phyloP scores from a whole-genome alignment of 2,797 vertebrate genomes.

The Pseudochirops corinnae region DNA sequence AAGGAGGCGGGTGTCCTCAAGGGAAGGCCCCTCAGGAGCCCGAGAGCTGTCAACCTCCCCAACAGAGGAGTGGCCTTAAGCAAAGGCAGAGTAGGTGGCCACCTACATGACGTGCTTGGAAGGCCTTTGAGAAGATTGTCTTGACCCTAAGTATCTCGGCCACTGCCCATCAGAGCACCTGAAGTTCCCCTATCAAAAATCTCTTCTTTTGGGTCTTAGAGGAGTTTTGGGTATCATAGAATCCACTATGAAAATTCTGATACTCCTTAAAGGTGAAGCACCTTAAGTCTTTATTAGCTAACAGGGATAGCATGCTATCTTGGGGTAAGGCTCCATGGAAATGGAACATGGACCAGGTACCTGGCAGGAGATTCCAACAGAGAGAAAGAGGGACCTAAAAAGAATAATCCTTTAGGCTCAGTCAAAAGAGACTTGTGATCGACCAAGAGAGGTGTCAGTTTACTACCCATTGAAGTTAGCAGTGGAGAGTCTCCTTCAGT shows the following conservation, averaged over 20 bases:
- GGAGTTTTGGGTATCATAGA: background rate
- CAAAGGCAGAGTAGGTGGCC: conserved; percentile 24
- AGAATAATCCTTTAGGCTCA: background rate
- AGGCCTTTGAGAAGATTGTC: conserved; percentile 14
- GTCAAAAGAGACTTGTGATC: background rate
- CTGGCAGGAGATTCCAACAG: background rate
- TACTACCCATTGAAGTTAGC: background rate
- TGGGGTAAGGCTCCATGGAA: background rate
- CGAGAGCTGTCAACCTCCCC: background rate
- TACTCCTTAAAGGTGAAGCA: conserved; percentile 20
- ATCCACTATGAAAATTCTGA: background rate
- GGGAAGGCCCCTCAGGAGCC: conserved; percentile 14
- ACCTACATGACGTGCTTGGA: conserved; percentile 36
- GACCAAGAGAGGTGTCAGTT: background rate
- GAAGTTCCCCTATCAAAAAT: conserved; percentile 2
- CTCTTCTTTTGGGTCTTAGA: conserved; percentile 38
- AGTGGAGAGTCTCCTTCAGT: background rate
- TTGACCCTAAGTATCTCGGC: background rate
- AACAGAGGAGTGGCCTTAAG: conserved; percentile 14
- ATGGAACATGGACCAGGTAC: background rate
- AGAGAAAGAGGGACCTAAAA: background rate
- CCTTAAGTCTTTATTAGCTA: conserved; percentile 23
- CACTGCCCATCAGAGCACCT: background rate
- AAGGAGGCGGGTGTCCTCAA: conserved; percentile 40
- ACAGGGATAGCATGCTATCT: conserved; percentile 1